Evolutionary conservation across 2,797 vertebrate genomes (phyloP).

Genomic region (Numenius phaeopus): DNA sequence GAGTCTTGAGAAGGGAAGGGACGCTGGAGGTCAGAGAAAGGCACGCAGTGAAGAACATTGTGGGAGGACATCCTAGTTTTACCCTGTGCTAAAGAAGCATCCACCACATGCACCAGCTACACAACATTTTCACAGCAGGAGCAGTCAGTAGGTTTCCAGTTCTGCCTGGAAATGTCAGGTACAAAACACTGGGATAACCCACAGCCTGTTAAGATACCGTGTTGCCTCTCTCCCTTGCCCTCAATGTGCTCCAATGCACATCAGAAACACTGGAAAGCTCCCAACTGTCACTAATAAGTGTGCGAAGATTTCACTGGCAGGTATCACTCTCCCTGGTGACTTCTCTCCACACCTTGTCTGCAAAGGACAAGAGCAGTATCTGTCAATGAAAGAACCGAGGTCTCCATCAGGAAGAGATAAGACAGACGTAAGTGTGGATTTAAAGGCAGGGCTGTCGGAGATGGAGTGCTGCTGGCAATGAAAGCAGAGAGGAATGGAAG

Average conservation of each 20-base stretch:
- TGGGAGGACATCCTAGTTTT: background rate
- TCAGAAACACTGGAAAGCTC: background rate
- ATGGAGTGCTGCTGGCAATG: background rate
- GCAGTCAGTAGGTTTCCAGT: background rate
- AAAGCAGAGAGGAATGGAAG: background rate
- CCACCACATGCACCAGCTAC: background rate
- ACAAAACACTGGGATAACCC: background rate
- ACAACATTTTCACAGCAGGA: background rate
- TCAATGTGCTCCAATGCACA: background rate
- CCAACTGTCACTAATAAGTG: background rate
- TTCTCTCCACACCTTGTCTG: background rate
- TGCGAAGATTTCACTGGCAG: background rate
- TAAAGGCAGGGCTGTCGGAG: background rate
- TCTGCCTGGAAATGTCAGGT: background rate
- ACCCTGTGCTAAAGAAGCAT: background rate
- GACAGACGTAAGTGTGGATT: background rate
- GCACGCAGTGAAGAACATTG: background rate
- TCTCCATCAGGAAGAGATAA: background rate
- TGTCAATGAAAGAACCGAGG: background rate
- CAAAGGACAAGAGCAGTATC: background rate
- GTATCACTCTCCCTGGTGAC: background rate
- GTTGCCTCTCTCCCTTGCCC: background rate
- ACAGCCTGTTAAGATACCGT: background rate
- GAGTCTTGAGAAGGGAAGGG: background rate
- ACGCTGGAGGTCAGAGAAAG: background rate